Conservation (phyloP, 2,797 vertebrate genomes). For the Cyclopterus lumpus region DNA sequence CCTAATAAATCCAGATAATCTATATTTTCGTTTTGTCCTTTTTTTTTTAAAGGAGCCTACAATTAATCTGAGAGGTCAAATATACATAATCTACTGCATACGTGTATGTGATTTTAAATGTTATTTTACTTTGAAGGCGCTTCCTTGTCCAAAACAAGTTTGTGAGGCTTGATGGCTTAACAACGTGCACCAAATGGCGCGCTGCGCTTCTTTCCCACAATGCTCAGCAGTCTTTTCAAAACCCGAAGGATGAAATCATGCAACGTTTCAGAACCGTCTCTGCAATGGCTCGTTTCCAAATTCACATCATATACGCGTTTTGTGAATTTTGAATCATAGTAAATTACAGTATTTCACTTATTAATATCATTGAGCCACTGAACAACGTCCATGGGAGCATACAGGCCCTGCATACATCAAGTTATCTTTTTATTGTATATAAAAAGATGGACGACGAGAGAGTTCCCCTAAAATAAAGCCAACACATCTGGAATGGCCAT, state of each 20-base stretch:
- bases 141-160: rapidly evolving
- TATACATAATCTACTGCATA: not conserved
- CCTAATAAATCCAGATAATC: too few relatives aligned
- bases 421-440: too few relatives aligned
- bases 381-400: too few relatives aligned
- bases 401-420: too few relatives aligned
- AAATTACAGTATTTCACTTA: not conserved
- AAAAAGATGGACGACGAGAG: too few relatives aligned
- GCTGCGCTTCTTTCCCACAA: constrained; percentile 48
- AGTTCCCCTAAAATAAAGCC: too few relatives aligned
- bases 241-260: constrained; percentile 1
- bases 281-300: not conserved
- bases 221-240: constrained; percentile 47
- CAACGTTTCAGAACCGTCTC: not conserved
- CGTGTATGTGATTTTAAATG: not conserved
- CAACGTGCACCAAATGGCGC: constrained; percentile 14
- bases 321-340: not conserved
- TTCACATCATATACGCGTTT: not conserved
- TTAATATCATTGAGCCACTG: not conserved
- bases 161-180: not conserved
- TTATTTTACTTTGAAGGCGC: constrained; percentile 50
- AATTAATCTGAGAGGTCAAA: not conserved
- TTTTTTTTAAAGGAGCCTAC: not conserved
- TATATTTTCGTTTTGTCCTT: not conserved
- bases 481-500: too few relatives aligned